Evolutionary conservation across 2,113 vertebrate species (phyloP).

Genomic region (Phalacrocorax pelagicus): DNA sequence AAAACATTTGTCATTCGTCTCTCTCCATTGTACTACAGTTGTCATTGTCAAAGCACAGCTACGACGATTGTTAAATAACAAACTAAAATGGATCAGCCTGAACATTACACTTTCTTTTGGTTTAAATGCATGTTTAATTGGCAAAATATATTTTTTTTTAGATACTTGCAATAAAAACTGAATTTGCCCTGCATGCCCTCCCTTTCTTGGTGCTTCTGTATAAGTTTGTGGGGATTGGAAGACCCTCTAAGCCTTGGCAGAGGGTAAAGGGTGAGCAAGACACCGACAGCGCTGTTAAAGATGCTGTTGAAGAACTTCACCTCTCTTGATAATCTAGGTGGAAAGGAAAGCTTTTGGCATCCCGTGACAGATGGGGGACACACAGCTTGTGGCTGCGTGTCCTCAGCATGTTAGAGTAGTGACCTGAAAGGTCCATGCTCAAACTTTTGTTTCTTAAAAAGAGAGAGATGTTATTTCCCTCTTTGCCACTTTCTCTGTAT

Average conservation of each 20-base stretch:
- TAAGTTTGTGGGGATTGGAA: background rate
- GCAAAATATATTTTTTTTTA: background rate
- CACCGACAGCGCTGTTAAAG: background rate
- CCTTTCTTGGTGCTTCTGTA: background rate
- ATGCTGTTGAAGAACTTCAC: background rate
- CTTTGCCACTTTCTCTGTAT: background rate
- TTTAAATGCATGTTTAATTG: constrained; percentile 26
- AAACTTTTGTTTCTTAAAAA: background rate
- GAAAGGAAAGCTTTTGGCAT: background rate
- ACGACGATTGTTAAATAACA: background rate
- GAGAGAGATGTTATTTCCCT: background rate
- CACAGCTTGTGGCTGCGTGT: background rate
- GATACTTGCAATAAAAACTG: background rate
- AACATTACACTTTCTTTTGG: background rate
- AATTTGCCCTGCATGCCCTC: background rate
- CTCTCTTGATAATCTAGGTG: fast-evolving
- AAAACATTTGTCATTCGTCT: background rate
- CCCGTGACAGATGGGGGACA: fast-evolving
- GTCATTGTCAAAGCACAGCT: background rate
- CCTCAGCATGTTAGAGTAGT: background rate
- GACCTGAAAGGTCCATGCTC: background rate
- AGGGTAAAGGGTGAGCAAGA: background rate
- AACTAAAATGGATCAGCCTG: background rate
- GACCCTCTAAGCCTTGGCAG: background rate
- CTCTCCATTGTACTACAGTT: background rate